Conservation (phyloP, 2,797 vertebrate genomes). For the Tolypeutes matacus region DNA sequence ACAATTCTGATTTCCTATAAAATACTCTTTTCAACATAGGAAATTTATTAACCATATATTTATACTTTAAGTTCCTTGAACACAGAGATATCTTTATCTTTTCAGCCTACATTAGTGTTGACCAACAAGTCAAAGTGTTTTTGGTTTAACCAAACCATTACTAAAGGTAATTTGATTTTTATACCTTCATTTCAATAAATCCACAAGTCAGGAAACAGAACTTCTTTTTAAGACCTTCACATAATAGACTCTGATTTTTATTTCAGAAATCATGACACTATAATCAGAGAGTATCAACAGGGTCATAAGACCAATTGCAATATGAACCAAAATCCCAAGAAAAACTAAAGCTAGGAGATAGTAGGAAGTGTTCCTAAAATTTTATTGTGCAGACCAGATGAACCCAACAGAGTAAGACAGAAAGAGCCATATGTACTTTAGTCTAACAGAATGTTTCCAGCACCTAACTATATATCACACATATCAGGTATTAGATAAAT, state of each 20-base stretch:
- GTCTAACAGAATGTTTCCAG: background rate
- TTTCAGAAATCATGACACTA: conserved; percentile 36
- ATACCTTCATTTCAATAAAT: conserved; percentile 39
- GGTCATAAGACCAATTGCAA: background rate
- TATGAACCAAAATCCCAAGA: conserved; percentile 32
- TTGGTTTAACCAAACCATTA: background rate
- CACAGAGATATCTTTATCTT: conserved; percentile 1
- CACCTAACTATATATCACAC: background rate
- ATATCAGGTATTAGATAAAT: background rate
- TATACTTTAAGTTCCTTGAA: conserved; percentile 25
- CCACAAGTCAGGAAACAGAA: background rate
- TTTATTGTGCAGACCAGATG: background rate
- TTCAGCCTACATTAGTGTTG: background rate
- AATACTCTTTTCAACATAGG: conserved; percentile 41
- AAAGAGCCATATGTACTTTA: background rate
- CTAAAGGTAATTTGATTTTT: conserved; percentile 34
- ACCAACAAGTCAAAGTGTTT: background rate
- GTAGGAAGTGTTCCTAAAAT: background rate
- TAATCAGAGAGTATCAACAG: background rate
- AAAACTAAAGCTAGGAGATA: background rate
- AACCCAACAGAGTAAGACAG: background rate
- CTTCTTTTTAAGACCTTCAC: background rate
- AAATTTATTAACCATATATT: conserved; percentile 24
- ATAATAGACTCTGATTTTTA: conserved; percentile 37
- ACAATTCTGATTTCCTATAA: background rate